Evolutionary conservation across 2,113 vertebrate genomes (phyloP).

Genomic region (Caretta caretta): DNA sequence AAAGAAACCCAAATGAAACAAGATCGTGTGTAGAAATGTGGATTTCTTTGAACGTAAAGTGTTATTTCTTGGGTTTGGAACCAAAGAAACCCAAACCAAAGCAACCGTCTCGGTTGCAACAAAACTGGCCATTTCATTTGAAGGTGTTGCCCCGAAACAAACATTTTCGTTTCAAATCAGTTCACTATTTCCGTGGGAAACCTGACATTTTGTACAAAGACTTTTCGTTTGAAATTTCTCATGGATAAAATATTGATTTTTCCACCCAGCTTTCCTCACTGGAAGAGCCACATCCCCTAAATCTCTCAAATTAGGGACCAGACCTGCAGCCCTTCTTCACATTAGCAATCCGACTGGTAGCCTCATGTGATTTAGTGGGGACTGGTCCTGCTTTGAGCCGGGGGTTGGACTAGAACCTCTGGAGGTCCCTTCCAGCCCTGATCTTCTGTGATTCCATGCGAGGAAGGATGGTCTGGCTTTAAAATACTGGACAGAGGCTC

Average conservation of each 20-base stretch:
- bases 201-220: background rate
- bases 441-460: too few species aligned
- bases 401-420: too few species aligned
- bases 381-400: too few species aligned
- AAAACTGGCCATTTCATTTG: background rate
- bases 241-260: background rate
- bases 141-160: background rate
- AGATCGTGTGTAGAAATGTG: background rate
- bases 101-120: background rate
- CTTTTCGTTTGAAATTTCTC: background rate
- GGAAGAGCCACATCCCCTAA: background rate
- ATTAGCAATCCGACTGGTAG: background rate
- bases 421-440: too few species aligned
- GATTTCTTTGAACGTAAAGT: background rate
- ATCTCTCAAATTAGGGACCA: too few species aligned
- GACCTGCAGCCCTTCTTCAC: background rate
- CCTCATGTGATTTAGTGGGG: background rate
- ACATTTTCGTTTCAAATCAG: background rate
- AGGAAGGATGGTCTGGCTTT: background rate
- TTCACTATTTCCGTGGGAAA: background rate
- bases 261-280: background rate
- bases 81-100: background rate
- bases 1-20: background rate
- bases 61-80: background rate
- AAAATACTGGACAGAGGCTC: background rate